Evolutionary conservation across 2,797 vertebrate genomes (phyloP).

Genomic region (Fratercula arctica): DNA sequence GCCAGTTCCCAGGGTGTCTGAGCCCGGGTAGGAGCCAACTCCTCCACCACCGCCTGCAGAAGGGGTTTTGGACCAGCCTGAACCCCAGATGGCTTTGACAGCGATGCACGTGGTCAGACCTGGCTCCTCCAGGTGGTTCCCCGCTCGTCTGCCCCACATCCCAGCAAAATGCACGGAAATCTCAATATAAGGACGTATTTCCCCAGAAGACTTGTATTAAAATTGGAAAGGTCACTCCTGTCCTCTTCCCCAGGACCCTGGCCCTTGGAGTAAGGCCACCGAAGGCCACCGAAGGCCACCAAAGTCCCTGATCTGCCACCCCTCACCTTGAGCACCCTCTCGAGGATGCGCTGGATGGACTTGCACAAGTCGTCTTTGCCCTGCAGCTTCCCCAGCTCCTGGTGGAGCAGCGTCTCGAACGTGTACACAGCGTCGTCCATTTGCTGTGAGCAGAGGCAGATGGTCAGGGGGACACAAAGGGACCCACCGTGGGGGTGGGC

Average conservation of each 20-base stretch:
- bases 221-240: not conserved
- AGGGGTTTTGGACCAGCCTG: not conserved
- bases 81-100: not conserved
- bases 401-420: slow-evolving; percentile 93
- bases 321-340: slow-evolving; percentile 94
- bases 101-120: not conserved
- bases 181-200: not conserved
- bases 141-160: not conserved
- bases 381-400: slow-evolving; percentile 84
- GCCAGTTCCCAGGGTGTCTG: not conserved
- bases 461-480: not conserved
- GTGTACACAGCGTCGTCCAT: slow-evolving; percentile 94
- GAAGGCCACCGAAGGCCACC: not conserved
- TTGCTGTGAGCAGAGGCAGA: slow-evolving; percentile 78
- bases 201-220: not conserved
- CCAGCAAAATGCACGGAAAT: not conserved
- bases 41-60: not conserved
- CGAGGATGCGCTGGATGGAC: slow-evolving; percentile 90
- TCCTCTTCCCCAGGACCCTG: not conserved
- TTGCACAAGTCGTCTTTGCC: slow-evolving; percentile 86
- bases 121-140: not conserved
- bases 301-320: accelerated
- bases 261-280: not conserved
- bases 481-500: not conserved
- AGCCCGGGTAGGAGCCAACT: accelerated